Conservation (phyloP, 2,113 vertebrate genomes). For the Scytalopus superciliaris region DNA sequence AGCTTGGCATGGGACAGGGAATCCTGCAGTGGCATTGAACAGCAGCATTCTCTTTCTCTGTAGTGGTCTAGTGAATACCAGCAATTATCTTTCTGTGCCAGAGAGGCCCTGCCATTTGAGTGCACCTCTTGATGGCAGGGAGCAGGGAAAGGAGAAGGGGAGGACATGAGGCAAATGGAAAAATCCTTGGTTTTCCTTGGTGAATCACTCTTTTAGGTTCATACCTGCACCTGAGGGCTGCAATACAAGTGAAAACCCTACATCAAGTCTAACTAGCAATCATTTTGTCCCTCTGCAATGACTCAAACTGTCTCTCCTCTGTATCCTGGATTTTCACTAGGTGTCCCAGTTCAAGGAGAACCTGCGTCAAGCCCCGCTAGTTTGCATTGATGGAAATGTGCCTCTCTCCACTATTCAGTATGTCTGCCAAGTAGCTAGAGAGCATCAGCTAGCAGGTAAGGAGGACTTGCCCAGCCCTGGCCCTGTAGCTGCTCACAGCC, state of each 20-base stretch:
- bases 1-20: not conserved
- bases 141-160: not conserved
- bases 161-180: not conserved
- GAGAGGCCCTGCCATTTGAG: not conserved
- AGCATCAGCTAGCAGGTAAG: slow-evolving; percentile 79
- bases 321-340: slow-evolving; percentile 65
- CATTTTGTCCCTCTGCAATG: not conserved
- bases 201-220: not conserved
- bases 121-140: not conserved
- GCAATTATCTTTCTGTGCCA: not conserved
- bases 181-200: not conserved
- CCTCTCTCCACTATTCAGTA: slow-evolving; percentile 85
- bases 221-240: not conserved
- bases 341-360: slow-evolving; percentile 83
- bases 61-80: not conserved
- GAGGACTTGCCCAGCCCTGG: not conserved
- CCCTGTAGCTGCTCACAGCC: not conserved
- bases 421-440: slow-evolving; percentile 80
- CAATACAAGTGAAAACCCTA: not conserved
- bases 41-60: not conserved
- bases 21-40: not conserved
- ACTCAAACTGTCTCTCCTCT: not conserved
- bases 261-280: not conserved
- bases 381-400: slow-evolving; percentile 89
- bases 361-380: slow-evolving; percentile 75